Base-by-base conservation (phyloP, 2,797 vertebrate genomes). In the Zalophus californianus region DNA sequence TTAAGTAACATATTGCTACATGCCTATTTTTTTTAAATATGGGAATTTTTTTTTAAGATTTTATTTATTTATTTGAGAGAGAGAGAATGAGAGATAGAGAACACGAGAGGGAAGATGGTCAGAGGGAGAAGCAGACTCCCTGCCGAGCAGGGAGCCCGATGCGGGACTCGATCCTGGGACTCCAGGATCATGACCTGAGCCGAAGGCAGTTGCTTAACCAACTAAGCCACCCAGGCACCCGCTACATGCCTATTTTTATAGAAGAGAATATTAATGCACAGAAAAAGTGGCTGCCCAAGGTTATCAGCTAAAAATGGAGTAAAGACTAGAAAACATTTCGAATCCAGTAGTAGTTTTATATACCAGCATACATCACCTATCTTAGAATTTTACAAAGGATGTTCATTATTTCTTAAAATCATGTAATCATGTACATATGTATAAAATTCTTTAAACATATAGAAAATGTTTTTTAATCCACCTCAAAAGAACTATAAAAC, bases 241-340 rank as follows among this genome's bases (percentile, higher is more conserved):
- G 10, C 35, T 89, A 86, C 60, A 92, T 96, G 64, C 27, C 62
- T 90, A 84, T 58, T 90, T 90, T 75, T 73, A 87, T 15, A 92
- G 50, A 94, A 78, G 21, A 75, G 66, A 78, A 75, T 68, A 62
- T 64, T 64, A 78, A 60, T 60, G 54, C n/a, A 89, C 27, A 83
- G 52, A 91, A 94, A 54, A 80, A 72, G 44, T n/a, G 23, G 77
- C 73, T 94, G 32, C 44, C 56, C 13, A 64, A 86, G 35, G 48
- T 38, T 95, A 92, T 68, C 20, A 68, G 38, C 10, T 93, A 78
- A 92, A 96, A 93, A 35, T 27, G 60, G 21, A 80, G 20, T 77
- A 77, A 83, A 93, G 25, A 89, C 32, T 89, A 89, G 12, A 94
- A 89, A 29, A 85, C 50, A 62, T 68, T 96, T 90, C 35, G 44